A percentile compares a stretch with the other conserved stretches of the same genome.
Evolutionary conservation across 2,797 vertebrate genomes (phyloP).

Genomic region (Pterois miles): DNA sequence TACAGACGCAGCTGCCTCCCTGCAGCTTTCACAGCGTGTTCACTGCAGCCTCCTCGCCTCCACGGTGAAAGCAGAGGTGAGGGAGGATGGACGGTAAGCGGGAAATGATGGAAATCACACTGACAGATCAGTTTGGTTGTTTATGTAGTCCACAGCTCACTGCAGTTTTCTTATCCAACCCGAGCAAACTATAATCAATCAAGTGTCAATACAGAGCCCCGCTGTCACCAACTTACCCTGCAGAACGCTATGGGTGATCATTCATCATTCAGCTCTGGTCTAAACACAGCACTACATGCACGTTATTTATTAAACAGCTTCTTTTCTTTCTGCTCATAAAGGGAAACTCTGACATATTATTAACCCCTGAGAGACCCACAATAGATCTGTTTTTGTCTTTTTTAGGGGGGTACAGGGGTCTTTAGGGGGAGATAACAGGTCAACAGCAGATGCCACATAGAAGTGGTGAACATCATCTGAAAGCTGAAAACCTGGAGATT

Average conservation of each 20-base stretch:
- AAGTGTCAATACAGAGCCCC: neutral
- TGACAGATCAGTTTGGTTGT: neutral
- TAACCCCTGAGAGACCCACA: too few relatives aligned
- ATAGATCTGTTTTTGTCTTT: too few relatives aligned
- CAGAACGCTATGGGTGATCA: neutral
- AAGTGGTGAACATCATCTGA: too few relatives aligned
- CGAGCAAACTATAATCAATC: neutral
- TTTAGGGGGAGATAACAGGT: too few relatives aligned
- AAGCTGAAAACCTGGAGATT: accelerated
- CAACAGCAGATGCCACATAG: too few relatives aligned
- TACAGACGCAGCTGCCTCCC: neutral
- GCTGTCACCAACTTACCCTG: neutral
- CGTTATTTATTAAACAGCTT: neutral
- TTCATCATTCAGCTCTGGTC: neutral
- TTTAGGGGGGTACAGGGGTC: too few relatives aligned
- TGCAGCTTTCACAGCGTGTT: neutral
- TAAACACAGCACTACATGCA: neutral
- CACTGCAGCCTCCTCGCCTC: neutral
- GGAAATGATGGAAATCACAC: neutral
- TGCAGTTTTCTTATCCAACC: neutral
- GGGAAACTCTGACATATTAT: neutral
- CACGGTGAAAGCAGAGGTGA: neutral
- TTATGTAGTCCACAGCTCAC: neutral
- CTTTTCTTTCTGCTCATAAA: neutral
- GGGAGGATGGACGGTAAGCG: neutral